These are phyloP conservation scores for Murina feae DNA, from an alignment of 2,113 vertebrate species.

Conservation along the genomic window DNA sequence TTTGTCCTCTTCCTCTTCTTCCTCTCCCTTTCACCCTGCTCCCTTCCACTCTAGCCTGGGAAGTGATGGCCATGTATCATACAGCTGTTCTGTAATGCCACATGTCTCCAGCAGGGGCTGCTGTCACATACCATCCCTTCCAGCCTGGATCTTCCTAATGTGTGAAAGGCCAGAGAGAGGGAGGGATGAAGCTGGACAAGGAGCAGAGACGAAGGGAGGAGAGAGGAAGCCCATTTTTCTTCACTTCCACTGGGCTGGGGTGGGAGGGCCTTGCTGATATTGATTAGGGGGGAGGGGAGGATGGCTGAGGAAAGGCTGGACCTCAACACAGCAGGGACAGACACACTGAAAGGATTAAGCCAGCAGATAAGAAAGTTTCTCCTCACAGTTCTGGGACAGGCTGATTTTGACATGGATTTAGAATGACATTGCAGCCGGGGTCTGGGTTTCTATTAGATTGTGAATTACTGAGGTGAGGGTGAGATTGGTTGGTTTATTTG, in stretches of 20 bases:
- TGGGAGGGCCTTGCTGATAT: background rate
- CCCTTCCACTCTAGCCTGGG: background rate
- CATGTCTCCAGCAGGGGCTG: background rate
- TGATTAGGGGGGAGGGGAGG: background rate
- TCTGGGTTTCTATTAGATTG: background rate
- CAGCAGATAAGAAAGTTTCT: background rate
- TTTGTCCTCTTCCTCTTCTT: background rate
- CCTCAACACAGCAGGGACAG: background rate
- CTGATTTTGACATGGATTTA: background rate
- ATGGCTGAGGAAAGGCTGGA: background rate
- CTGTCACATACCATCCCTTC: background rate
- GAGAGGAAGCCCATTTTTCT: background rate
- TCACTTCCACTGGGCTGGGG: background rate
- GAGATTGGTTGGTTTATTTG: background rate
- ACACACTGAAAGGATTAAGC: background rate
- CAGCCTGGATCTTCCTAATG: background rate
- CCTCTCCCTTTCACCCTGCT: background rate
- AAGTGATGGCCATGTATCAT: background rate
- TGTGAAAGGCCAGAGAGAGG: background rate
- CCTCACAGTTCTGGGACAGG: background rate
- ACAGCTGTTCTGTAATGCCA: constrained; percentile 15
- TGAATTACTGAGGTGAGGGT: background rate
- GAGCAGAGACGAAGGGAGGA: background rate
- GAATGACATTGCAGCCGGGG: background rate
- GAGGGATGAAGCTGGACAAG: background rate